Evolutionary conservation across 2,113 vertebrate genomes (phyloP).

Genomic region (Formicarius rufipectus): DNA sequence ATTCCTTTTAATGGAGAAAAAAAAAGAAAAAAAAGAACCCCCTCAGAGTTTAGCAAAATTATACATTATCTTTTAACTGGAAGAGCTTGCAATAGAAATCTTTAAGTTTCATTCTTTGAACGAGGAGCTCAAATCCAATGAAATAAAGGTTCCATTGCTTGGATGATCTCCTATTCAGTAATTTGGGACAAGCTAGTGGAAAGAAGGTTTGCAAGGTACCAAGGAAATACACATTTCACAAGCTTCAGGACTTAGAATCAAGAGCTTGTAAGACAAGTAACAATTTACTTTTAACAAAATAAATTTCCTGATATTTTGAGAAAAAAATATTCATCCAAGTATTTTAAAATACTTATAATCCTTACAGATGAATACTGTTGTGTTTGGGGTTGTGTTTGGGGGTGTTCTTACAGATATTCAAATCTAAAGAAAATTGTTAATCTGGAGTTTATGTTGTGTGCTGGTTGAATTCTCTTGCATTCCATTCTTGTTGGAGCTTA

Average conservation of each 20-base stretch:
- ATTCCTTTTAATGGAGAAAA: not conserved
- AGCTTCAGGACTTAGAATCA: not conserved
- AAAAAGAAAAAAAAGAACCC: no score
- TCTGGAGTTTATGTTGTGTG: not conserved
- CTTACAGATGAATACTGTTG: not conserved
- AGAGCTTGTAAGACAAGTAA: not conserved
- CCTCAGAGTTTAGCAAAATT: not conserved
- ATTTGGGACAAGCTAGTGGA: not conserved
- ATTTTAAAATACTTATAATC: not conserved
- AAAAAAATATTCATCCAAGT: not conserved
- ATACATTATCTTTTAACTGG: not conserved
- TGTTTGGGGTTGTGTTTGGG: not conserved
- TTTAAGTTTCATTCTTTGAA: not conserved
- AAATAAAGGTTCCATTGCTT: not conserved
- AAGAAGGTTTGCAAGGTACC: not conserved
- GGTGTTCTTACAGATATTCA: not conserved
- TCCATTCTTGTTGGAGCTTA: not conserved
- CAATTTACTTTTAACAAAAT: not conserved
- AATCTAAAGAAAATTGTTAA: not conserved
- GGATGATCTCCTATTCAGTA: not conserved
- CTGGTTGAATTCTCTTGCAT: not conserved
- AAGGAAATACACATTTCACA: not conserved
- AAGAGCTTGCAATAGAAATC: not conserved
- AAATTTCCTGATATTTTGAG: not conserved
- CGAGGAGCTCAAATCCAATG: not conserved